Base-by-base conservation (phyloP, 2,113 vertebrate species). In the Scomber scombrus region DNA sequence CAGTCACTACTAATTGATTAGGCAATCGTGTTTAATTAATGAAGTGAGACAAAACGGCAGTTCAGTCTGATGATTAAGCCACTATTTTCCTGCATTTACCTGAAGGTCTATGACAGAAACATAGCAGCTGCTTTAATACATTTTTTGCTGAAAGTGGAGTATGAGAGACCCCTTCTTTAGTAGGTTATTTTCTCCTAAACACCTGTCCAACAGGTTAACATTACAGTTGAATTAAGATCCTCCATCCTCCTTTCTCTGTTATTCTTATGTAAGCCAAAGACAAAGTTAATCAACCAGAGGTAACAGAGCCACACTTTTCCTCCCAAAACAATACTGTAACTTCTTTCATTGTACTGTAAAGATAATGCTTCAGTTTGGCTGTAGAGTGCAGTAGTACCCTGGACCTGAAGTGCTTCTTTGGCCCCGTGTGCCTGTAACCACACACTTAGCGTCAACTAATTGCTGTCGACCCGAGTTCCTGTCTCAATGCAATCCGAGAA, bases 271-370 rank as follows among this genome's bases (percentile, higher is more conserved):
- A 51, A 65, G 76, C 51, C 31, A 73, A 75, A 61, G 45, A 75
- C 21, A 6, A 57, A 23, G 13, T 34, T 18, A 18, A 45, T 34
- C 51, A 78, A 6, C 51, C 43, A 58, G 13, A n/a, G 57, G 31
- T 57, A 13, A 50, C 18, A 67, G 14, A 68, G n/a, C 9, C 5
- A 69, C 29, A 0, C 8, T 6, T 70, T 23, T 52, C 18, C 65
- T 34, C 61, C 19, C 29, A 61, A 2, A 70, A n/a, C 7, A 71
- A 45, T 79, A 52, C 58, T 69, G 45, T 82, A 14, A 40, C 16
- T 75, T 31, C 0, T 46, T 61, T 84, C 34, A 16, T 34, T 71
- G 71, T 71, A 75, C 60, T 85, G 72, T 72, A 80, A 71, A 55
- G 61, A 49, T 65, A 10, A 54, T 47, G 45, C 52, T 29, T 47